These are phyloP conservation scores for Coccyzus lansbergi DNA, from an alignment of 2,797 vertebrate genomes.

Conservation along the genomic window DNA sequence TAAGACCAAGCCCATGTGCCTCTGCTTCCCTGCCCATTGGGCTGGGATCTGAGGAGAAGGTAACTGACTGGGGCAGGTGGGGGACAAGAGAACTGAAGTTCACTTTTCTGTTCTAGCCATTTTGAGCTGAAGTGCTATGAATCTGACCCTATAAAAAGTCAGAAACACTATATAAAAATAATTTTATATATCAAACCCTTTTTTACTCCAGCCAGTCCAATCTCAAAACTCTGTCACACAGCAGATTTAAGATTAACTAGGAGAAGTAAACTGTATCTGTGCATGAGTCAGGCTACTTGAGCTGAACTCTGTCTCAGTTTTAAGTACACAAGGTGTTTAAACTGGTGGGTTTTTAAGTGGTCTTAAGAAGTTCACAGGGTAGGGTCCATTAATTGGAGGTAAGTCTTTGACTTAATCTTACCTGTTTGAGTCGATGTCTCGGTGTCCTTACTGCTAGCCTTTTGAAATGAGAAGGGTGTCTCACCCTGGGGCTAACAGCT, in stretches of 20 bases:
- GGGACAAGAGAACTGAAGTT: background rate
- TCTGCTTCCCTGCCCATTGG: background rate
- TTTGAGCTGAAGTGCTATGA: background rate
- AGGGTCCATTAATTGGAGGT: background rate
- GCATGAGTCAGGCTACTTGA: background rate
- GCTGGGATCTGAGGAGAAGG: background rate
- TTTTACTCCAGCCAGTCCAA: background rate
- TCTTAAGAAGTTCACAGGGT: background rate
- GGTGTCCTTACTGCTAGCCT: constrained; percentile 32
- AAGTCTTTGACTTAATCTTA: background rate
- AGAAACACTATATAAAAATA: background rate
- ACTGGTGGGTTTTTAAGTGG: background rate
- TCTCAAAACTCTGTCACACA: background rate
- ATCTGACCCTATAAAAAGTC: background rate
- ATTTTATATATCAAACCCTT: background rate
- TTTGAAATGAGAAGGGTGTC: constrained; percentile 39
- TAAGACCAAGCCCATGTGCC: background rate
- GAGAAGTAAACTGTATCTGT: background rate
- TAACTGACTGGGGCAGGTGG: background rate
- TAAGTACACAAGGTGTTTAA: background rate
- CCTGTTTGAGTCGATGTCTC: background rate
- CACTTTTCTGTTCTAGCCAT: background rate
- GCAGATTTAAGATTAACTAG: background rate
- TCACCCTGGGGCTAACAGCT: constrained; percentile 2
- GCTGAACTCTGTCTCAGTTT: background rate